Evolutionary conservation across 2,888 invertebrate genomes (phyloP).

Genomic region (Tipula lateralis): DNA sequence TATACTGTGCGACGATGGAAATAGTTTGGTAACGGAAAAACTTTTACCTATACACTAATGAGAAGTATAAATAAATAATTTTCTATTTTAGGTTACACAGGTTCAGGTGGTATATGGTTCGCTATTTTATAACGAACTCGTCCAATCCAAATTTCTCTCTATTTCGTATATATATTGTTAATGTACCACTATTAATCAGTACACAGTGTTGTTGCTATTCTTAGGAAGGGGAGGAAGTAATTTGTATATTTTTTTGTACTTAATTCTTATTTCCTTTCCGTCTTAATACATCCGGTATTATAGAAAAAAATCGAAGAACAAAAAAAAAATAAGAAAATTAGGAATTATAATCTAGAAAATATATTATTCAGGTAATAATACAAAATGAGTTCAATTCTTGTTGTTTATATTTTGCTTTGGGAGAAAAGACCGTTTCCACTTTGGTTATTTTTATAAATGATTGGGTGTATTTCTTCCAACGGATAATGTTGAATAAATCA

Average conservation of each 20-base stretch:
- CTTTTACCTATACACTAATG: neutral
- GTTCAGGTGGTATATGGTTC: neutral
- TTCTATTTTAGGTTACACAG: neutral
- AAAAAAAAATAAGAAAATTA: neutral
- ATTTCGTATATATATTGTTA: neutral
- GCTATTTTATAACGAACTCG: neutral
- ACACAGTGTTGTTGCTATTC: neutral
- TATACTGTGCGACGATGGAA: neutral
- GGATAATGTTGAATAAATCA: no score
- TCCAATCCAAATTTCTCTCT: no score
- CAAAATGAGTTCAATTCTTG: neutral
- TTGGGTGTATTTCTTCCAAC: no score
- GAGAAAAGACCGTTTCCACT: neutral
- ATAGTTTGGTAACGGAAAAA: neutral
- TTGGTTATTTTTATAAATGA: neutral
- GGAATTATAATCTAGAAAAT: conserved; percentile 5
- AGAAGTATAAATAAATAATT: neutral
- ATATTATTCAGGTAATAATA: neutral
- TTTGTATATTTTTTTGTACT: neutral
- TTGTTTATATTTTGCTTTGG: neutral
- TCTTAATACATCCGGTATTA: conserved; percentile 19
- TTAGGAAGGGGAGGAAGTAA: conserved; percentile 6
- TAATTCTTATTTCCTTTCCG: neutral
- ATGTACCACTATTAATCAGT: neutral
- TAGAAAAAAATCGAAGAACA: neutral